phyloP scores from a whole-genome alignment of 2,797 vertebrate genomes.

The Amniataba percoides region DNA sequence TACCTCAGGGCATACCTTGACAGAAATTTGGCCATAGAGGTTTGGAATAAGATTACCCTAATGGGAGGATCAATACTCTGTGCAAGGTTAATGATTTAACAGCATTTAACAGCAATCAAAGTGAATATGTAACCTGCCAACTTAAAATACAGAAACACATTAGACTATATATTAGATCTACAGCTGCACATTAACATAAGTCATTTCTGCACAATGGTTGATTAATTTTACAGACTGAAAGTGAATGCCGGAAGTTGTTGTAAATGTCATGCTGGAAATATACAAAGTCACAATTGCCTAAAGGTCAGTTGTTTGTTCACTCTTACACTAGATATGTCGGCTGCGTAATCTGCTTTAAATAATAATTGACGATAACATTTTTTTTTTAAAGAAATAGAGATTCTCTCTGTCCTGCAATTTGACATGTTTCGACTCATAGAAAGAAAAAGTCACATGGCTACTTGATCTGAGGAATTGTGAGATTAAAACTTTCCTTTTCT shows the following conservation, averaged over 20 bases:
- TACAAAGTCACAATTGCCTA: conserved; percentile 24
- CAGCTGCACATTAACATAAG: not conserved
- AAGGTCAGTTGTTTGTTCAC: not conserved
- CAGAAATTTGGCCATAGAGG: conserved; percentile 8
- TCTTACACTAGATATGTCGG: not conserved
- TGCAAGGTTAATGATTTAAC: not conserved
- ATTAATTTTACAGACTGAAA: conserved; percentile 17
- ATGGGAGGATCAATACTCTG: conserved; percentile 15
- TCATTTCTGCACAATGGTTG: not conserved
- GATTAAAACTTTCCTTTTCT: conserved; percentile 29
- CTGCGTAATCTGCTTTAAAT: conserved; percentile 14
- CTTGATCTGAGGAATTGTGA: not conserved
- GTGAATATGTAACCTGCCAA: not conserved
- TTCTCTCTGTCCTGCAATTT: too few species aligned
- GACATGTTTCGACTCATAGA: not conserved
- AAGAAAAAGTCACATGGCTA: not conserved
- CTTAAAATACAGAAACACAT: conserved; percentile 1
- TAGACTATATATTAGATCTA: not conserved
- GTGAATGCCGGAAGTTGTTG: conserved; percentile 6
- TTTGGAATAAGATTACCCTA: conserved; percentile 2
- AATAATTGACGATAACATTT: not conserved
- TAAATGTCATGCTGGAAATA: not conserved
- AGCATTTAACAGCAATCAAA: conserved; percentile 3
- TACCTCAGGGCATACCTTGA: not conserved
- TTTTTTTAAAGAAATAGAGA: not conserved